Evolutionary conservation across 2,888 invertebrate species (phyloP).

Genomic region (Lochmaea crataegi): DNA sequence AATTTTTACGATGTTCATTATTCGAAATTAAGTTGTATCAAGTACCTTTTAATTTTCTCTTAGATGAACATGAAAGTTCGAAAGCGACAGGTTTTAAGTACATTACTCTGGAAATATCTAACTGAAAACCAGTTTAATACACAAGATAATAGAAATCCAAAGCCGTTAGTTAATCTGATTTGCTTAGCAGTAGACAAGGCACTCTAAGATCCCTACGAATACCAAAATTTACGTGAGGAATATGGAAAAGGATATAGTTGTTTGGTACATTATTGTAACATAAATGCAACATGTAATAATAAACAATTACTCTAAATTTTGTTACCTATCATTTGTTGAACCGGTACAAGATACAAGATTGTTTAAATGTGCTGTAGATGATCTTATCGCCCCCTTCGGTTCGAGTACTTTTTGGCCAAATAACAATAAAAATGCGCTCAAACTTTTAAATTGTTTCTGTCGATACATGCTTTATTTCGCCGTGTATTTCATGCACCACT

Average conservation of each 20-base stretch:
- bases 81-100: neutral
- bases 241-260: neutral
- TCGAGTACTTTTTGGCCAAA: no score
- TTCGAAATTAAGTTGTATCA: neutral
- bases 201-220: constrained; percentile 16
- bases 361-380: no score
- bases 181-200: constrained; percentile 25
- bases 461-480: no score
- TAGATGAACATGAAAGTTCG: neutral
- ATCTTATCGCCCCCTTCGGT: no score
- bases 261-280: constrained; percentile 13
- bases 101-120: constrained; percentile 12
- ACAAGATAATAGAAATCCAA: constrained; percentile 34
- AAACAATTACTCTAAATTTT: no score
- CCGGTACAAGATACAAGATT: no score
- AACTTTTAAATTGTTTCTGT: no score
- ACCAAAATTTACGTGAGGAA: constrained; percentile 22
- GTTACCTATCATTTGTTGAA: no score
- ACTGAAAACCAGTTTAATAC: constrained; percentile 33
- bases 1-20: neutral
- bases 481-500: no score
- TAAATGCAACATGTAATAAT: no score
- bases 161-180: constrained; percentile 36
- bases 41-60: neutral
- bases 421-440: no score